These are phyloP conservation scores for Todiramphus saurophagus DNA, from an alignment of 2,113 vertebrate species.

Conservation along the genomic window DNA sequence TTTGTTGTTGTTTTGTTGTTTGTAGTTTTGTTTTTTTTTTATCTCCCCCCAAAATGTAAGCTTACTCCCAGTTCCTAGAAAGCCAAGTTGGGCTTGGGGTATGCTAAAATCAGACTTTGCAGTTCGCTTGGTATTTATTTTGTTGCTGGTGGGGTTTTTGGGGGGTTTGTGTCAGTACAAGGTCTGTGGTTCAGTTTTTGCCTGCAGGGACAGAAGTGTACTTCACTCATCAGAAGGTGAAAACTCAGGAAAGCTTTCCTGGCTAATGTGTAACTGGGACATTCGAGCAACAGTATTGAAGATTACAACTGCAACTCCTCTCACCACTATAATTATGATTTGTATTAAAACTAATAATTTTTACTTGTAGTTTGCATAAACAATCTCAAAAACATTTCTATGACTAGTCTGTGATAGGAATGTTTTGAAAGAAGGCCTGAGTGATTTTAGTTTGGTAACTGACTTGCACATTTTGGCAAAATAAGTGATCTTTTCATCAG, in stretches of 20 bases:
- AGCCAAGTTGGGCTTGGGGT: background rate
- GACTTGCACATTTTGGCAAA: background rate
- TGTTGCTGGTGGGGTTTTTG: background rate
- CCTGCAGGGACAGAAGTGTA: background rate
- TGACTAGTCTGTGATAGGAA: background rate
- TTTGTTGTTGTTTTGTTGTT: background rate
- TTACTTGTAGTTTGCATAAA: background rate
- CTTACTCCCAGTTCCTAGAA: background rate
- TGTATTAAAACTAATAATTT: background rate
- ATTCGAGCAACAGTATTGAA: background rate
- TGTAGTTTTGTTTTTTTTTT: background rate
- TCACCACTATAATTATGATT: background rate
- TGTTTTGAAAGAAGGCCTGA: background rate
- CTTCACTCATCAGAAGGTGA: background rate
- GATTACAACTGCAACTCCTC: background rate
- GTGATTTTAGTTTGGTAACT: background rate
- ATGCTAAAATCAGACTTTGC: background rate
- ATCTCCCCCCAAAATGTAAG: background rate
- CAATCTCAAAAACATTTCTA: background rate
- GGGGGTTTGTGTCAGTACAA: background rate
- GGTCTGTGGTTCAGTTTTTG: background rate
- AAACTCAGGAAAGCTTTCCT: background rate
- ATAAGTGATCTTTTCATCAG: background rate
- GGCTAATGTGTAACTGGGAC: fast-evolving
- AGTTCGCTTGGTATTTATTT: background rate